A percentile compares a stretch with the other conserved stretches of the same genome.
Conservation (phyloP, 1,140 invertebrate species). For the Aphis gossypii region DNA sequence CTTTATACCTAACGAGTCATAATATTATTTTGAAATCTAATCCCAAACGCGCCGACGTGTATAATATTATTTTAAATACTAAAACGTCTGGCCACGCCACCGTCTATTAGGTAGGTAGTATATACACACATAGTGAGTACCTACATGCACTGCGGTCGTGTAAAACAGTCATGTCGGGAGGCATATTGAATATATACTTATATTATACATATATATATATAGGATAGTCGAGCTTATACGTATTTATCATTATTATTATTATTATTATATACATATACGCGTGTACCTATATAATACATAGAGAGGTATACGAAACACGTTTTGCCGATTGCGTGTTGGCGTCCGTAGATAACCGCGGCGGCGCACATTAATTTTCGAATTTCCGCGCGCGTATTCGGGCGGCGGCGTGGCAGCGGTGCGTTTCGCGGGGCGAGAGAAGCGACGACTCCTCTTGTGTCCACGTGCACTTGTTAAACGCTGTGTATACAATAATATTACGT, state of each 20-base stretch:
- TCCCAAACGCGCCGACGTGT: background rate
- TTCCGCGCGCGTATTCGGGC: slow-evolving; percentile 3
- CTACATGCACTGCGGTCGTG: background rate
- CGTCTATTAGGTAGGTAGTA: background rate
- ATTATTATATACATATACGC: background rate
- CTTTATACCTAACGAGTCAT: background rate
- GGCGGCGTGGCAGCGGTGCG: background rate
- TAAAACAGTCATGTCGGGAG: background rate
- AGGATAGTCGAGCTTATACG: background rate
- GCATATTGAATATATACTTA: background rate
- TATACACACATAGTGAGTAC: background rate
- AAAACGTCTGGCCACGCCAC: background rate
- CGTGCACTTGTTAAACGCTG: background rate
- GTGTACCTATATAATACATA: background rate
- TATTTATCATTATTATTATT: slow-evolving; percentile 19
- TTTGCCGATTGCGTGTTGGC: slow-evolving; percentile 50
- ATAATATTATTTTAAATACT: background rate
- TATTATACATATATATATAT: background rate
- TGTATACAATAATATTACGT: background rate
- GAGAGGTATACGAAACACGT: background rate
- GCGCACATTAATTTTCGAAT: slow-evolving; percentile 55
- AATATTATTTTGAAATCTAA: background rate
- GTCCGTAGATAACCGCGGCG: slow-evolving; percentile 38
- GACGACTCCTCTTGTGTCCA: background rate
- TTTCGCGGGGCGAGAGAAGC: background rate